Conservation (phyloP, 2,113 vertebrate species). For the Rhodinocichla rosea region DNA sequence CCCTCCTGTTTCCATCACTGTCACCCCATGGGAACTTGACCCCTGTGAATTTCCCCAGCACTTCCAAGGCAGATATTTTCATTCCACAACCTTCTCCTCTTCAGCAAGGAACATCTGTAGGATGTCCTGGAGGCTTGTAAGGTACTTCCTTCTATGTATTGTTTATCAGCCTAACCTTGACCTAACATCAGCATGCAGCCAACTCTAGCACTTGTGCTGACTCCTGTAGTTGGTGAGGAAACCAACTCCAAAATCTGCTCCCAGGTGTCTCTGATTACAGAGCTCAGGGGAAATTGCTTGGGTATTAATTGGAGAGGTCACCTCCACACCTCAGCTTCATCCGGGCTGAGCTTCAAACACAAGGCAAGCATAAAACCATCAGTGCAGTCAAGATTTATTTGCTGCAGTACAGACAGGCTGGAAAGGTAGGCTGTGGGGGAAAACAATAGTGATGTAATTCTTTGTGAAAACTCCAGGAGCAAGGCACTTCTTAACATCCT, state of each 20-base stretch:
- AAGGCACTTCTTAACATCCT: not conserved
- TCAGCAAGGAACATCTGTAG: not conserved
- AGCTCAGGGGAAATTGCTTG: not conserved
- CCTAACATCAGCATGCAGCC: not conserved
- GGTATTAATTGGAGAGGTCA: conserved; percentile 30
- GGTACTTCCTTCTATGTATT: not conserved
- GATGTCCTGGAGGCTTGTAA: not conserved
- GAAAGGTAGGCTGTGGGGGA: not conserved
- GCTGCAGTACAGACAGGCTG: not conserved
- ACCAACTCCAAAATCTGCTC: not conserved
- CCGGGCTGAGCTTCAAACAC: not conserved
- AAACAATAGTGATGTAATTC: not conserved
- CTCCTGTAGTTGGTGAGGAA: not conserved
- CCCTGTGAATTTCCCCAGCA: not conserved
- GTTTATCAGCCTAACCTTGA: not conserved
- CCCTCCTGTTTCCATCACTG: not conserved
- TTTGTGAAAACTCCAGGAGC: not conserved
- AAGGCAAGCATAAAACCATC: conserved; percentile 4
- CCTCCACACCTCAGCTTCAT: not conserved
- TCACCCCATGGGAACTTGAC: not conserved
- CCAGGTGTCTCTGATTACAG: not conserved
- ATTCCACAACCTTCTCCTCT: not conserved
- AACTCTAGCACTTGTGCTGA: not conserved
- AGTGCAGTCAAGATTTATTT: not conserved
- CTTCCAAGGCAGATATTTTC: not conserved